These are phyloP conservation scores for Acanthopleura granulata DNA, from an alignment of 2,888 invertebrate species.

Conservation along the genomic window DNA sequence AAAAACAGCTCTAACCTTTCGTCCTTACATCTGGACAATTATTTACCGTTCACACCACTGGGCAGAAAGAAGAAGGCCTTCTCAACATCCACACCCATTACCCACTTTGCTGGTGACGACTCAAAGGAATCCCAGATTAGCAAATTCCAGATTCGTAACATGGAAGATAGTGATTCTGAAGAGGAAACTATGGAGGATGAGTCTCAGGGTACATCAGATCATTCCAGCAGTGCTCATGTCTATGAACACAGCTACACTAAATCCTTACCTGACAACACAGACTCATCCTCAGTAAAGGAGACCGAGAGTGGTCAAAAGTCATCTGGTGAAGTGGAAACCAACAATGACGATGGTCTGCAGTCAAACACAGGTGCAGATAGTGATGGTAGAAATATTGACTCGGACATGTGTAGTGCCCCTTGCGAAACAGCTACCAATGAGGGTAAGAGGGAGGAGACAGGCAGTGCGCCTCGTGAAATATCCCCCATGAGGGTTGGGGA, in stretches of 20 bases:
- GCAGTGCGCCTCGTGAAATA: too few species aligned
- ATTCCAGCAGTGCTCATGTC: not conserved
- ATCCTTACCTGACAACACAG: not conserved
- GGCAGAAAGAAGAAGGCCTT: not conserved
- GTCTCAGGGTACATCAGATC: not conserved
- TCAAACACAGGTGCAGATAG: too few species aligned
- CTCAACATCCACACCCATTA: not conserved
- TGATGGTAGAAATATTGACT: too few species aligned
- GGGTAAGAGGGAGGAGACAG: not conserved
- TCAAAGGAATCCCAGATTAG: not conserved
- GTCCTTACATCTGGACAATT: not conserved
- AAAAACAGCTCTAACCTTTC: not conserved
- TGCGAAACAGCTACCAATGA: not conserved
- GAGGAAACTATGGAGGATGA: not conserved
- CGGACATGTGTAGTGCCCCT: too few species aligned
- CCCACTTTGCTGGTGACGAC: not conserved
- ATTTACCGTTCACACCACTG: not conserved
- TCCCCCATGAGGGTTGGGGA: not conserved
- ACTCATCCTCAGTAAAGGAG: not conserved
- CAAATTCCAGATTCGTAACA: not conserved
- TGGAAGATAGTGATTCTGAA: not conserved
- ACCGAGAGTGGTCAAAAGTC: not conserved
- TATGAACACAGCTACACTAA: not conserved
- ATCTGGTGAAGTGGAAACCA: too few species aligned
- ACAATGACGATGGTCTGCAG: too few species aligned